phyloP scores from a whole-genome alignment of 1,140 invertebrate genomes.

The Bombus superbus region DNA sequence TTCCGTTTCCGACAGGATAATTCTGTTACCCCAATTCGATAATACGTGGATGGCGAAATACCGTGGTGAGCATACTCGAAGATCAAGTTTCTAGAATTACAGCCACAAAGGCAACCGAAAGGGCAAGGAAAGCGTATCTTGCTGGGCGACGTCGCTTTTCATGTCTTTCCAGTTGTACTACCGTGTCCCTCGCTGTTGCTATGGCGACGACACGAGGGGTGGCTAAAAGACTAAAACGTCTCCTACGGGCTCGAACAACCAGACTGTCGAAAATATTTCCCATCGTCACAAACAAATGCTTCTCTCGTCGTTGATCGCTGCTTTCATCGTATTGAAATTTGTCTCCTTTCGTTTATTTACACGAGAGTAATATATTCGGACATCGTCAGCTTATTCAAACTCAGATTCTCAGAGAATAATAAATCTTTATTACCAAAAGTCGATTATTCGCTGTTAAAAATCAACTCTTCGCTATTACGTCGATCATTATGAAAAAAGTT shows the following conservation, averaged over 20 bases:
- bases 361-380: background rate
- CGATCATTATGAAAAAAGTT: background rate
- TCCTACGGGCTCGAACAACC: background rate
- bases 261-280: constrained; percentile 14
- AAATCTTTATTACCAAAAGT: background rate
- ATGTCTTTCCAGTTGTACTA: constrained; percentile 14
- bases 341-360: background rate
- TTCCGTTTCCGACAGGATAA: constrained; percentile 44
- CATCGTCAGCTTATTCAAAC: background rate
- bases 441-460: background rate
- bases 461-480: background rate
- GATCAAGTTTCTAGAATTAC: constrained; percentile 55
- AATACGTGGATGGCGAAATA: constrained; percentile 14
- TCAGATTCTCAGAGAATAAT: background rate
- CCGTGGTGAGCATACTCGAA: constrained; percentile 25
- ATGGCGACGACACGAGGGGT: constrained; percentile 44
- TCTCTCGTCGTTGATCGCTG: background rate
- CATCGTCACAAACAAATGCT: background rate
- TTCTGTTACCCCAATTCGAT: constrained; percentile 30
- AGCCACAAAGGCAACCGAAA: constrained; percentile 19
- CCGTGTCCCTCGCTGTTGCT: constrained; percentile 42
- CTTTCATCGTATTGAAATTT: background rate
- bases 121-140: constrained; percentile 30
- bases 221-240: background rate
- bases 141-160: constrained; percentile 45